Evolutionary conservation across 2,888 invertebrate genomes (phyloP), one percentile per base, ranked within the genome.

Genomic region (Homarus gammarus): DNA sequence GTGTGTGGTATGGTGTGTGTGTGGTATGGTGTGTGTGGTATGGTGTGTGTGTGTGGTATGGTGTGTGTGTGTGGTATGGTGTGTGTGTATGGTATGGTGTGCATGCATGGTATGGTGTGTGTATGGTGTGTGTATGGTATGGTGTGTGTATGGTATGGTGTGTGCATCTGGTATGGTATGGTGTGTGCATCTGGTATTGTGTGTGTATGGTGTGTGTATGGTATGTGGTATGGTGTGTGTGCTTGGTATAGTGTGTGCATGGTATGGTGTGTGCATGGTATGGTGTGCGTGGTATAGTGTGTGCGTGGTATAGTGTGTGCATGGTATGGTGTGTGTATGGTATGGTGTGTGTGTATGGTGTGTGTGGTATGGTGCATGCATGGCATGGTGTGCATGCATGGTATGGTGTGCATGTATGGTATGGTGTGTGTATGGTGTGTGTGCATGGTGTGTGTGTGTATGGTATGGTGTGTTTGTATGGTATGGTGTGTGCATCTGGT

Each of bases 241-340:
- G n/a, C n/a, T n/a, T n/a, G n/a, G n/a, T n/a, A n/a, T n/a, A n/a
- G 70, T 70, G 70, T 33, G 70, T 70, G 70, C 70, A 31, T 10
- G 70, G 44, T 44, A 8, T 44, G 44, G 44, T 44, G 44, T 44
- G 44, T 5, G 44, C 5, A 44, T 44, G 44, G 44, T 44, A 8
- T 12, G 12, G 44, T 12, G 44, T 44, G 44, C 44, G 12, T 44
- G 12, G 70, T 22, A 36, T 22, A n/a, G 70, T 33, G n/a, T 31
- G 70, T 22, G 70, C 6, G 31, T 70, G 70, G 31, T 18, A 15
- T 31, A 15, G 70, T 70, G n/a, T 31, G 70, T 70, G n/a, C n/a
- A 31, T 31, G 70, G 1, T 31, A 27, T 15, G 18, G 70, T 31
- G 70, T 70, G 70, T 70, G 70, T 18, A 33, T n/a, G 6, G n/a